Conservation (phyloP, 2,797 vertebrate species). For the Eleutherodactylus coqui region DNA sequence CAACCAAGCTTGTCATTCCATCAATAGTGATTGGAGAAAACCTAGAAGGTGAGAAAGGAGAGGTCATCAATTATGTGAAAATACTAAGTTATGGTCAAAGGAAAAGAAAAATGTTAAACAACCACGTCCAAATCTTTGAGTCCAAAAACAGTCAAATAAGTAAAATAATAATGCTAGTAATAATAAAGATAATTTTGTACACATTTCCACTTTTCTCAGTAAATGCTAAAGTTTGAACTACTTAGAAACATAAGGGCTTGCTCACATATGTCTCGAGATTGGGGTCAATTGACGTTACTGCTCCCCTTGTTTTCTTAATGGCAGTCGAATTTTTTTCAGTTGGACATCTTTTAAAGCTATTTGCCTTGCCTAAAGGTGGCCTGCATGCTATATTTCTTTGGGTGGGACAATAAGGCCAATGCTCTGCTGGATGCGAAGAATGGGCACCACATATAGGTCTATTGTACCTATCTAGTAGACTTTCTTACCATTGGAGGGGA, state of each 20-base stretch:
- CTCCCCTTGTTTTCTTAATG: no score
- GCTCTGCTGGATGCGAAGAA: background rate
- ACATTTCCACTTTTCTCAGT: background rate
- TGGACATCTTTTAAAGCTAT: no score
- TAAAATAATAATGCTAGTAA: conserved; percentile 10
- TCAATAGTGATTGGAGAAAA: conserved; percentile 99
- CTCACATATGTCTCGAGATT: background rate
- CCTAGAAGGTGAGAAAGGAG: conserved; percentile 77
- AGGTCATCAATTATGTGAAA: background rate
- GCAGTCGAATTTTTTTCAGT: no score
- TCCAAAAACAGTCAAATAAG: conserved; percentile 37
- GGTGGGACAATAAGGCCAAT: background rate
- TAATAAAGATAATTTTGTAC: conserved; percentile 10
- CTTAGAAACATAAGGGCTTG: background rate
- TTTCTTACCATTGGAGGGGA: background rate
- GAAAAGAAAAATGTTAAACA: conserved; percentile 42
- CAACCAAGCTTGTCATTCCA: conserved; percentile 99
- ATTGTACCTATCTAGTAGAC: background rate
- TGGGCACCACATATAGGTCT: background rate
- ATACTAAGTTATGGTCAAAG: background rate
- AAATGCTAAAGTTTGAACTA: background rate
- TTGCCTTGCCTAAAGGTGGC: background rate
- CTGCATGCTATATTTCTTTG: background rate
- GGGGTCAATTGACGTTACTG: background rate
- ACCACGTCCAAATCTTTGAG: conserved; percentile 56